Percentiles rank a stretch among this genome's conserved stretches.
phyloP scores from a whole-genome alignment of 2,797 vertebrate species.

The Protonibea diacanthus region DNA sequence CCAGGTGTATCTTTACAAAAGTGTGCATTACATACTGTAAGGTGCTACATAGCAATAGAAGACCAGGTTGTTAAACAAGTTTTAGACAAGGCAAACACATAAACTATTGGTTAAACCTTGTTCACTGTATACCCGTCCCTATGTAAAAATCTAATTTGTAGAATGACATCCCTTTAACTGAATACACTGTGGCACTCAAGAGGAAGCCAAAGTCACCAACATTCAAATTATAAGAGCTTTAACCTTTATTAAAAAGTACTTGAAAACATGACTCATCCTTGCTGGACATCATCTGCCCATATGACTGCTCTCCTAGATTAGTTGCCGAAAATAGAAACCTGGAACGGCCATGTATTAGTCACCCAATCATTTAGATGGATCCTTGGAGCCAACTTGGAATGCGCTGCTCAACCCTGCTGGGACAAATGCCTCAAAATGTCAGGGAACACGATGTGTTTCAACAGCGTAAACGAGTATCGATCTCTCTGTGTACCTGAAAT shows the following conservation, averaged over 20 bases:
- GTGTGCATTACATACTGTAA: constrained; percentile 3
- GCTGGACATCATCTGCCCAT: constrained; percentile 37
- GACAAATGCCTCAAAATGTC: constrained; percentile 69
- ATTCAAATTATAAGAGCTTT: constrained; percentile 33
- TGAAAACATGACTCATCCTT: constrained; percentile 37
- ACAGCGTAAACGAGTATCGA: constrained; percentile 71
- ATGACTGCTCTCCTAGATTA: constrained; percentile 38
- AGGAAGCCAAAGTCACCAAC: constrained; percentile 11
- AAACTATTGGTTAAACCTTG: background rate
- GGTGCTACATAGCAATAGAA: background rate
- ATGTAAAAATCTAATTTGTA: too few species aligned
- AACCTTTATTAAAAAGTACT: constrained; percentile 42
- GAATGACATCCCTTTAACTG: background rate
- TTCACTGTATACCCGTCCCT: too few species aligned
- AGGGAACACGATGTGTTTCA: constrained; percentile 49
- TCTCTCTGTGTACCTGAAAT: constrained; percentile 53
- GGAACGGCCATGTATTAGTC: constrained; percentile 47
- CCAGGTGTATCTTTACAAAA: constrained; percentile 21
- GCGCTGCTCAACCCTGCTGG: constrained; percentile 41
- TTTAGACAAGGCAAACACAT: constrained; percentile 8
- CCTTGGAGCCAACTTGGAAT: constrained; percentile 53
- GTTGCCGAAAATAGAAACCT: constrained; percentile 64
- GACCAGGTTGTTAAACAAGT: background rate
- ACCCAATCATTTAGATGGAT: constrained; percentile 58
- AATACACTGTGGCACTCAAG: background rate